A percentile compares a stretch with the other conserved stretches of the same genome.
phyloP scores from a whole-genome alignment of 2,113 vertebrate species.

The Misgurnus anguillicaudatus region DNA sequence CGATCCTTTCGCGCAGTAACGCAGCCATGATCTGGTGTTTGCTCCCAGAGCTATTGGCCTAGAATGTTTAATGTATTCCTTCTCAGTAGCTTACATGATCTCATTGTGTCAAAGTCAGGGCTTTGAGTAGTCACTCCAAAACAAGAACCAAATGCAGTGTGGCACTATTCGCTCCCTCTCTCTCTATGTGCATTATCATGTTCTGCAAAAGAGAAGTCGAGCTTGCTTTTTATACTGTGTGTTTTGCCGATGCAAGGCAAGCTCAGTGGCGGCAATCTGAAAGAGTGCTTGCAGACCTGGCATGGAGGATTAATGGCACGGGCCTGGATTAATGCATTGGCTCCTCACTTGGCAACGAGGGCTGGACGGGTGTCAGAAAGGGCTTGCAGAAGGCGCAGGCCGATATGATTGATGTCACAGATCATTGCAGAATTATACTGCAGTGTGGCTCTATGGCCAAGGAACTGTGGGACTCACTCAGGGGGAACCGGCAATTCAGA shows the following conservation, averaged over 20 bases:
- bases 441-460: slow-evolving; percentile 9
- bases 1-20: slow-evolving; percentile 31
- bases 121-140: slow-evolving; percentile 80
- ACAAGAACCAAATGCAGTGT: slow-evolving; percentile 56
- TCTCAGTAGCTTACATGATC: slow-evolving; percentile 73
- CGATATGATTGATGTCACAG: slow-evolving; percentile 54
- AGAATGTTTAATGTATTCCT: slow-evolving; percentile 73
- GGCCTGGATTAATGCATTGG: slow-evolving; percentile 19
- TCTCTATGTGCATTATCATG: neutral
- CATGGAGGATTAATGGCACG: slow-evolving; percentile 24
- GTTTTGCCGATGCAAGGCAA: slow-evolving; percentile 6
- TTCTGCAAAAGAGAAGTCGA: neutral
- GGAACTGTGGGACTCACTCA: slow-evolving; percentile 28
- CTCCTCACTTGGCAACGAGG: slow-evolving; percentile 31
- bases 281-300: slow-evolving; percentile 26
- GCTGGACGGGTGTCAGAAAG: slow-evolving; percentile 32
- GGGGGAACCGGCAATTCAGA: slow-evolving; percentile 4
- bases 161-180: slow-evolving; percentile 45
- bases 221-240: neutral
- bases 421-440: slow-evolving; percentile 46
- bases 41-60: slow-evolving; percentile 69
- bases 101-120: slow-evolving; percentile 79
- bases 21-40: slow-evolving; percentile 50
- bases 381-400: slow-evolving; percentile 27
- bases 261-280: slow-evolving; percentile 27